Conservation (phyloP, 1,140 invertebrate species). For the Drosophila funebris region DNA sequence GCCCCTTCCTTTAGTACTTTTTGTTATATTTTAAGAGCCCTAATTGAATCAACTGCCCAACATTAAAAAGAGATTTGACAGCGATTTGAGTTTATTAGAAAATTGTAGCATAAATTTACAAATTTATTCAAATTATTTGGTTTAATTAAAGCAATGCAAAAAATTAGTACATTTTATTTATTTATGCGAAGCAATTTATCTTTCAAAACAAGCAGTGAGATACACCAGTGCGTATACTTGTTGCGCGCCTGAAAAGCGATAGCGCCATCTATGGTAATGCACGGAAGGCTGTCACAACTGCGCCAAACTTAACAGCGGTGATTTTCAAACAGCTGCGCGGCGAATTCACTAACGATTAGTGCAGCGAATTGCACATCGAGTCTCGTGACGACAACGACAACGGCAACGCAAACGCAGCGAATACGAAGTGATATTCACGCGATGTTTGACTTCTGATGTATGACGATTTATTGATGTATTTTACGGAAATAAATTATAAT, state of each 20-base stretch:
- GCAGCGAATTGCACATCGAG: slow-evolving; percentile 3
- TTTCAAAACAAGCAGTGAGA: not conserved
- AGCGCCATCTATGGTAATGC: slow-evolving; percentile 31
- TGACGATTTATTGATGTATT: not conserved
- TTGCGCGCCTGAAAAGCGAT: not conserved
- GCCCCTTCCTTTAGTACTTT: slow-evolving; percentile 5
- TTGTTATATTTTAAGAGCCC: not conserved
- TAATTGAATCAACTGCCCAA: slow-evolving; percentile 23
- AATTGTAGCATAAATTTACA: slow-evolving; percentile 27
- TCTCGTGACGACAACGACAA: not conserved
- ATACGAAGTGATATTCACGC: not conserved
- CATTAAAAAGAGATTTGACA: slow-evolving; percentile 16
- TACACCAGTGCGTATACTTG: slow-evolving; percentile 37
- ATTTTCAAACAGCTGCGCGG: not conserved
- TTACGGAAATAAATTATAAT: not conserved
- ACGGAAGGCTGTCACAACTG: not conserved
- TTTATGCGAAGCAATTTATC: slow-evolving; percentile 8
- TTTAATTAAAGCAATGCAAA: not conserved
- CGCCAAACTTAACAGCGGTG: slow-evolving; percentile 9
- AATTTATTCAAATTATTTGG: slow-evolving; percentile 2
- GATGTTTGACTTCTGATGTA: not conserved
- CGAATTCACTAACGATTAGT: slow-evolving; percentile 1
- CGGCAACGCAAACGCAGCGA: slow-evolving; percentile 10
- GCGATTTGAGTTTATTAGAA: slow-evolving; percentile 30
- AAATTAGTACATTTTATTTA: slow-evolving; percentile 10